phyloP scores from a whole-genome alignment of 2,888 invertebrate species.

The Sisyra nigra region DNA sequence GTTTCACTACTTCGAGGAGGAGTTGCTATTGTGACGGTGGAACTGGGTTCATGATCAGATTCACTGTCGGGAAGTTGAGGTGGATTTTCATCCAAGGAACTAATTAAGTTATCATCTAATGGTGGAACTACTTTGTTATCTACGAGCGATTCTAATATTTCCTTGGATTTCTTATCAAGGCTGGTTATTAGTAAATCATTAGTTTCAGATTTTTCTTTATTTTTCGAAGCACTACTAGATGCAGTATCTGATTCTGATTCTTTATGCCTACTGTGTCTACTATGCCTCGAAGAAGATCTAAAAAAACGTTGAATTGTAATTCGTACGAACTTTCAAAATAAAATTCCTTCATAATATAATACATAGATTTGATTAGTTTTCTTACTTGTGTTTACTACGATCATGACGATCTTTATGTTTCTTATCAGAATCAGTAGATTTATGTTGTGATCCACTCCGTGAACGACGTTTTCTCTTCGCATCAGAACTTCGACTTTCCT shows the following conservation, averaged over 20 bases:
- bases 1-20: conserved; percentile 26
- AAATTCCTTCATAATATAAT: background rate
- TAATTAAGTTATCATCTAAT: conserved; percentile 5
- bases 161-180: conserved; percentile 27
- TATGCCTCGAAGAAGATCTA: conserved; percentile 7
- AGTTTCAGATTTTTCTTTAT: conserved; percentile 1
- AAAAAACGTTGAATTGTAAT: background rate
- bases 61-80: conserved; percentile 31
- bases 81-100: conserved; percentile 6
- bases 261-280: conserved; percentile 2
- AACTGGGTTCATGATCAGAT: conserved; percentile 64
- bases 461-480: conserved; percentile 5
- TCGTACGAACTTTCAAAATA: background rate
- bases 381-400: conserved; percentile 7
- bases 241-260: conserved; percentile 5
- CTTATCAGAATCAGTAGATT: conserved; percentile 3
- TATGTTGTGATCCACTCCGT: conserved; percentile 5
- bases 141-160: conserved; percentile 26
- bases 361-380: background rate
- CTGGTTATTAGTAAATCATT: conserved; percentile 19
- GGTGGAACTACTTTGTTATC: conserved; percentile 25
- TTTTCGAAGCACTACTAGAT: background rate
- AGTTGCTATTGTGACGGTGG: conserved; percentile 54
- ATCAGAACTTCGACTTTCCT: conserved; percentile 5
- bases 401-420: conserved; percentile 6